Conservation (phyloP, 2,888 invertebrate genomes). For the Lithophane ornitopus region DNA sequence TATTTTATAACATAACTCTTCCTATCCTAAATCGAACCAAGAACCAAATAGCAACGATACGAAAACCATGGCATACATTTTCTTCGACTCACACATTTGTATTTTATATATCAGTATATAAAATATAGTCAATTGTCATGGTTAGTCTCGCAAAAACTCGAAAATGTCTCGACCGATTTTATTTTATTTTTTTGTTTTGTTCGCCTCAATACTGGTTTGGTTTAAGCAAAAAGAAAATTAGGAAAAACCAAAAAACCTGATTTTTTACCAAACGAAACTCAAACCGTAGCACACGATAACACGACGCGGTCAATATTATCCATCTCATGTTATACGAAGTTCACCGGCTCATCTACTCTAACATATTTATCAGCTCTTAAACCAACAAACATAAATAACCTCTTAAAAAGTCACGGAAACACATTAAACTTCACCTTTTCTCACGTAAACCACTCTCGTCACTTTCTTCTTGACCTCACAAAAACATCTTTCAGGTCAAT, state of each 20-base stretch:
- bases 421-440: conserved; percentile 54
- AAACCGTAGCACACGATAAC: not conserved
- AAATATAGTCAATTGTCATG: not conserved
- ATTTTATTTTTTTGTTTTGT: not conserved
- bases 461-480: conserved; percentile 60
- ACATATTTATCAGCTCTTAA: conserved; percentile 51
- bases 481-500: conserved; percentile 56
- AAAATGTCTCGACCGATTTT: not conserved
- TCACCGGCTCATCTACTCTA: conserved; percentile 4
- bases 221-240: not conserved
- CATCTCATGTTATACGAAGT: not conserved
- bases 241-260: not conserved
- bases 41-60: not conserved
- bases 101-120: not conserved
- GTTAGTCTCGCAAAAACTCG: not conserved
- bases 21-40: not conserved
- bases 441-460: conserved; percentile 52
- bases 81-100: conserved; percentile 40
- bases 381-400: conserved; percentile 51
- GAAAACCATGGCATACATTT: conserved; percentile 7
- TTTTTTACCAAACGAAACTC: not conserved
- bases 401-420: conserved; percentile 44
- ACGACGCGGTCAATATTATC: not conserved
- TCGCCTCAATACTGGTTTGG: not conserved
- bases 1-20: conserved; percentile 26